Evolutionary conservation across 1,140 invertebrate species (phyloP), one percentile per base, ranked within the genome.

Genomic region (Penaeus japonicus): DNA sequence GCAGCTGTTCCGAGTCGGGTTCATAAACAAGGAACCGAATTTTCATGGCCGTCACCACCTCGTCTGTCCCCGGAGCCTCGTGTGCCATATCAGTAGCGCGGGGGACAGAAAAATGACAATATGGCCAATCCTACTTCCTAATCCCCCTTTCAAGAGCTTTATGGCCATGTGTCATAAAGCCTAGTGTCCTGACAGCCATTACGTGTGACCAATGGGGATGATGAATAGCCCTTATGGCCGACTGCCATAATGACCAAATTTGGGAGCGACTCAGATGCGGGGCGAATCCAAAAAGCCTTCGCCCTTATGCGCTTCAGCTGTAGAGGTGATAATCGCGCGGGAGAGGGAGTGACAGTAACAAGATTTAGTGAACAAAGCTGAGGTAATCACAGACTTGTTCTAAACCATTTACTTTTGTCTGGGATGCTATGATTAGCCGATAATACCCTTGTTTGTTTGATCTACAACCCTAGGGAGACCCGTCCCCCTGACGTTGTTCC

Each of bases 391-490:
- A 73, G 70, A 73, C 70, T 73, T 73, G 70, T 73, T 73, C 70
- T 73, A 73, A 73, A 73, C 70, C 70, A 73, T 73, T 73, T 73
- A 73, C 70, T 73, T 32, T 73, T 73, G 70, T 73, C 70, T 73
- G 20, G 70, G 70, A 73, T 27, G 35, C 70, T 73, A 32, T 27
- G 70, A 73, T 73, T 73, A 73, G 47, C 47, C 47, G 47, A 47
- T 47, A 47, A 47, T 47, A 47, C 47, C 47, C 47, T 47, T 47
- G 47, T 47, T 47, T 47, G 47, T 47, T 47, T 47, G 47, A 47
- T 47, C 47, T 47, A 47, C 47, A 47, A 47, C 47, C 47, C 47
- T 47, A 12, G 47, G 47, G 47, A 47, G 47, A 15, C 47, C 47
- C 47, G 47, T 12, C 15, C 47, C 47, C 47, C 47, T 47, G 10